A percentile compares a stretch with the other conserved stretches of the same genome.
These are phyloP conservation scores for Bothrops jararaca DNA, from an alignment of 2,113 vertebrate species.

Conservation along the genomic window DNA sequence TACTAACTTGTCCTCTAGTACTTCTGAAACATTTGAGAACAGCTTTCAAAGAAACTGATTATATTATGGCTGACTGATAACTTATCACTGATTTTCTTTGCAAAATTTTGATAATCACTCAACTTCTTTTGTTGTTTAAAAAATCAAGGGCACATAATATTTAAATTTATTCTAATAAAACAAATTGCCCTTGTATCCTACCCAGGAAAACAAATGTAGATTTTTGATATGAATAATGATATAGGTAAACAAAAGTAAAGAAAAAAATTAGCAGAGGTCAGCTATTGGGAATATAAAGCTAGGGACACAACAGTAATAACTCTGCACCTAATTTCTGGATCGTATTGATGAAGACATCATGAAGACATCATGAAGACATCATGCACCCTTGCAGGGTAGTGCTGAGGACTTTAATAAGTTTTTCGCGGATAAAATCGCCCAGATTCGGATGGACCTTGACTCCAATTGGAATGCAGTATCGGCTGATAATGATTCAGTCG, in stretches of 20 bases:
- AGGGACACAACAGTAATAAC: conserved; percentile 45
- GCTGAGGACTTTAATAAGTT: too few relatives aligned
- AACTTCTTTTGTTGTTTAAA: background rate
- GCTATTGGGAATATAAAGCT: background rate
- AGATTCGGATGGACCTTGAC: too few relatives aligned
- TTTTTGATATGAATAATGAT: accelerated
- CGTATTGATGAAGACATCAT: conserved; percentile 38
- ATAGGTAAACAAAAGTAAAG: conserved; percentile 16
- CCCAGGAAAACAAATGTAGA: conserved; percentile 44
- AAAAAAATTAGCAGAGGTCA: conserved; percentile 23
- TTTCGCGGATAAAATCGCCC: too few relatives aligned
- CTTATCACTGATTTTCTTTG: background rate
- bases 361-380: too few relatives aligned
- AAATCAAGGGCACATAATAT: background rate
- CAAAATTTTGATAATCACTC: background rate
- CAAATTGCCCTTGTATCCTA: background rate
- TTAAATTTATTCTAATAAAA: background rate
- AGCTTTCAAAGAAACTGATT: conserved; percentile 28
- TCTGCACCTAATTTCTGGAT: accelerated
- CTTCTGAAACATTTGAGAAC: too few relatives aligned
- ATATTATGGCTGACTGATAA: conserved; percentile 11
- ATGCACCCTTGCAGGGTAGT: too few relatives aligned
- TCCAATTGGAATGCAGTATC: too few relatives aligned
- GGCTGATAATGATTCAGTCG: too few relatives aligned
- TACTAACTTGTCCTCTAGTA: background rate